Evolutionary conservation across 2,113 vertebrate genomes (phyloP), one percentile per base, ranked within the genome.

Genomic region (Daphoenositta chrysoptera): DNA sequence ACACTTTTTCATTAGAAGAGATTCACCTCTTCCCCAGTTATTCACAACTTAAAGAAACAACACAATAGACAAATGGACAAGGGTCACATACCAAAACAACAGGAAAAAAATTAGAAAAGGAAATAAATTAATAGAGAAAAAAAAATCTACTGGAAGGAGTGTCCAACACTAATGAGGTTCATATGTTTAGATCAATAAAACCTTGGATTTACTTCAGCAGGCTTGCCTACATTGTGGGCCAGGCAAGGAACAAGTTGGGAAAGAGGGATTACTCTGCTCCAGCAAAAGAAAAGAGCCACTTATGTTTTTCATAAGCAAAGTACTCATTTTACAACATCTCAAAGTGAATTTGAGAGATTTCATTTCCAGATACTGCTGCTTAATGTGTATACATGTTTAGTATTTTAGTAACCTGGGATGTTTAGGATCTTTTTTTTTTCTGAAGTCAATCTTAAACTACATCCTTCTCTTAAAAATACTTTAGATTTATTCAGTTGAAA

Each of bases 361-460:
- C 6, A 4, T 30, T 71, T 84, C 64, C 39, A 89, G 31, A 81
- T 8, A 40, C 11, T n/a, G 19, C 7, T 57, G 35, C n/a, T n/a
- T n/a, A n/a, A 64, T 4, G 1, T 15, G 27, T 35, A 26, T 8
- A 26, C 0, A 5, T 11, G 14, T 35, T 76, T 11, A 76, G 5
- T 61, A 64, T 37, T 65, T 92, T 20, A 69, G 15, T 44, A 68
- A 45, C 5, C 10, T 42, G 7, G 8, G 23, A 65, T 26, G 7
- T 45, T 84, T 23, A 77, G 24, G 16, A 60, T 40, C 3, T 4
- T 33, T 31, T 60, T 33, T 47, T 23, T 5, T 42, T 3, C 15
- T n/a, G 4, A 81, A 83, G 33, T 33, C 22, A 64, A 12, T 44
- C 7, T 56, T 65, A 69, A 87, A 6, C 13, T 30, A 60, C 1